Conservation (phyloP, 1,140 invertebrate species). For the Lasaia peninsularis region DNA sequence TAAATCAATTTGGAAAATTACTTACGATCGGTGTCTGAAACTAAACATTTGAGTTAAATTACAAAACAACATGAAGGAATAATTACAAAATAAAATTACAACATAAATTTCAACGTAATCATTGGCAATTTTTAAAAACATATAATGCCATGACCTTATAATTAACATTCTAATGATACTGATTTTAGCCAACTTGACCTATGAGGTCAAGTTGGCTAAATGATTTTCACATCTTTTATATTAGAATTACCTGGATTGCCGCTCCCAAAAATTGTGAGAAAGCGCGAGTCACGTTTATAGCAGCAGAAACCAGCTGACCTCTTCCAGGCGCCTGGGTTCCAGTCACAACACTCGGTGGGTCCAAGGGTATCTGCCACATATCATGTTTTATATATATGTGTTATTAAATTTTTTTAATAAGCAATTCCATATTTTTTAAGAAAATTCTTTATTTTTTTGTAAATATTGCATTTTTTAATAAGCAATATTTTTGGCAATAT, state of each 20-base stretch:
- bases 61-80: neutral
- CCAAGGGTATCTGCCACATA: conserved; percentile 65
- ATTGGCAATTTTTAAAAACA: too few species aligned
- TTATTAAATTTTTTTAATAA: neutral
- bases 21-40: neutral
- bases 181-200: too few species aligned
- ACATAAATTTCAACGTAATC: too few species aligned
- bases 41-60: neutral
- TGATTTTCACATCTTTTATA: too few species aligned
- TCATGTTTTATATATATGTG: neutral
- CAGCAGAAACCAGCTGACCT: conserved; percentile 82
- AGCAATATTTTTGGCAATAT: too few species aligned
- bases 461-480: too few species aligned
- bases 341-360: conserved; percentile 64
- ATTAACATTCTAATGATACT: too few species aligned
- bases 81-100: neutral
- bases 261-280: conserved; percentile 86
- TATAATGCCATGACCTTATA: too few species aligned
- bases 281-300: conserved; percentile 84
- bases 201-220: too few species aligned
- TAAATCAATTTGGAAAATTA: neutral
- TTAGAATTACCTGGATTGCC: conserved; percentile 80
- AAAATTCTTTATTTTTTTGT: too few species aligned
- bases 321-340: conserved; percentile 69
- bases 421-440: neutral